phyloP scores from a whole-genome alignment of 2,113 vertebrate genomes.

The Scytalopus superciliaris region DNA sequence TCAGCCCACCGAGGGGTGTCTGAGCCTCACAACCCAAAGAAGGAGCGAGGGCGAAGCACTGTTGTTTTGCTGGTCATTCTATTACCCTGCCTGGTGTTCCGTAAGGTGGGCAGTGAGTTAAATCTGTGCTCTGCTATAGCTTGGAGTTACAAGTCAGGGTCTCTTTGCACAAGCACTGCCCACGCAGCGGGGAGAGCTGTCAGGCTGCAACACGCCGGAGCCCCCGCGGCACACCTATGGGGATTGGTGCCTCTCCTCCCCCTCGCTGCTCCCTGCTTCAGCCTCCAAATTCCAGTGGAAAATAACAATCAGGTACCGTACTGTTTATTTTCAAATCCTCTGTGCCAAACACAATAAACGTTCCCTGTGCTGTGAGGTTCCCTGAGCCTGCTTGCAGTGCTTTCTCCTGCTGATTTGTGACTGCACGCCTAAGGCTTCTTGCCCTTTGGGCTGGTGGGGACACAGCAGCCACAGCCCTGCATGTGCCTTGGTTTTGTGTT shows the following conservation, averaged over 20 bases:
- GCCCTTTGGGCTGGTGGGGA: not conserved
- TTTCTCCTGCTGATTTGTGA: not conserved
- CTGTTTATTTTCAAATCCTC: not conserved
- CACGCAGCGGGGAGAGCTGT: not conserved
- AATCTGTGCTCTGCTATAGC: not conserved
- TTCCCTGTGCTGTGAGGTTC: accelerated
- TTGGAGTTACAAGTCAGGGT: not conserved
- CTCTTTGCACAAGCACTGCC: not conserved
- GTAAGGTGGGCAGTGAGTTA: not conserved
- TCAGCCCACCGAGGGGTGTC: accelerated
- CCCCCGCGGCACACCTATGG: not conserved
- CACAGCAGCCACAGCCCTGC: not conserved
- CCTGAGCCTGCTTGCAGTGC: accelerated
- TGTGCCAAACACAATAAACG: not conserved
- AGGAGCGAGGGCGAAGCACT: accelerated
- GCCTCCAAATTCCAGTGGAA: not conserved
- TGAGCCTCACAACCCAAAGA: accelerated
- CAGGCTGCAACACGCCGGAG: not conserved
- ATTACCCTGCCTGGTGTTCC: accelerated
- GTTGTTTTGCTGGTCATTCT: accelerated
- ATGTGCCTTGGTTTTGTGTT: accelerated
- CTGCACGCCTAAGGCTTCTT: accelerated
- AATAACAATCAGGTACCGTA: not conserved
- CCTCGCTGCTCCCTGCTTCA: not conserved
- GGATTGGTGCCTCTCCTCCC: not conserved